Evolutionary conservation across 2,113 vertebrate genomes (phyloP).

Genomic region (Ptilonorhynchus violaceus): DNA sequence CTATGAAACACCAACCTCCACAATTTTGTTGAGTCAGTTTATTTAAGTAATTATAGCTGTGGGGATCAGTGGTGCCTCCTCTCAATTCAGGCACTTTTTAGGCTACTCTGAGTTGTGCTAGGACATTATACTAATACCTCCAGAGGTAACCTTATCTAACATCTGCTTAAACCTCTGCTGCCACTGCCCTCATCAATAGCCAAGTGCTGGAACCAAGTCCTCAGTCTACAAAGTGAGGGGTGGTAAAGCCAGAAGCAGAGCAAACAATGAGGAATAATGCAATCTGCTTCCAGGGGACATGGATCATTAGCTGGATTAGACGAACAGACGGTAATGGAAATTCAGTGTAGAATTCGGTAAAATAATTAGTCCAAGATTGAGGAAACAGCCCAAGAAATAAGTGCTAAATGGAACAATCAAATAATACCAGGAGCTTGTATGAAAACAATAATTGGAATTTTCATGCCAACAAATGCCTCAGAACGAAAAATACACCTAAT

Average conservation of each 20-base stretch:
- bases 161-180: background rate
- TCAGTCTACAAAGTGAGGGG: background rate
- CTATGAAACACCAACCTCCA: background rate
- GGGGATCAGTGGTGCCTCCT: background rate
- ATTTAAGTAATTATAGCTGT: background rate
- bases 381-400: slow-evolving; percentile 14
- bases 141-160: background rate
- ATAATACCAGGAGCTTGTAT: background rate
- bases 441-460: background rate
- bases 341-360: slow-evolving; percentile 8
- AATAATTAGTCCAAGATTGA: slow-evolving; percentile 11
- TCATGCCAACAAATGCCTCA: background rate
- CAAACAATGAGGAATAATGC: slow-evolving; percentile 42
- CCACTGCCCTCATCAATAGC: background rate
- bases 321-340: slow-evolving; percentile 24
- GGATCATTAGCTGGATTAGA: slow-evolving; percentile 55
- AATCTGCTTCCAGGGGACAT: slow-evolving; percentile 16
- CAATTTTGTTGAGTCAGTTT: background rate
- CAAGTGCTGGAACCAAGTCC: background rate
- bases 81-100: background rate
- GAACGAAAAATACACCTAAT: background rate
- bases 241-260: background rate
- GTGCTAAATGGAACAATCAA: slow-evolving; percentile 9
- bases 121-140: background rate
- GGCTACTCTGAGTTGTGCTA: background rate